A percentile compares a stretch with the other conserved stretches of the same genome.
phyloP scores from a whole-genome alignment of 2,797 vertebrate genomes.

The Brotula barbata region DNA sequence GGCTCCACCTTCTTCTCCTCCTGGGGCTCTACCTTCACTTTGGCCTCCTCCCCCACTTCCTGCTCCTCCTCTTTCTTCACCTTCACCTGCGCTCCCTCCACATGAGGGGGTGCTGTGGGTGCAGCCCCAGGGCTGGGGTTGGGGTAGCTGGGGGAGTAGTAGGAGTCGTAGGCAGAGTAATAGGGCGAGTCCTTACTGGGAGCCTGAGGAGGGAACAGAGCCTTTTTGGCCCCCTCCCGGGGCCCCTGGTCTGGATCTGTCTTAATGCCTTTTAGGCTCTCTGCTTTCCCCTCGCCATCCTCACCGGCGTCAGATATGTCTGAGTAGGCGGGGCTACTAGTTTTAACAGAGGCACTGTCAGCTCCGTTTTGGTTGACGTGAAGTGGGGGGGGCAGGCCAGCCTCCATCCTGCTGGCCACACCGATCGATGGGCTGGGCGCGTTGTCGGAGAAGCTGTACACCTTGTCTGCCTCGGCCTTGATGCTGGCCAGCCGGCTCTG shows the following conservation, averaged over 20 bases:
- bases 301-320: conserved; percentile 98
- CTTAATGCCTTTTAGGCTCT: conserved; percentile 84
- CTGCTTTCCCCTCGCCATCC: conserved; percentile 93
- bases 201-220: conserved; percentile 88
- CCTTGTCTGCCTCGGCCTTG: conserved; percentile 97
- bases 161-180: conserved; percentile 90
- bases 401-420: conserved; percentile 90
- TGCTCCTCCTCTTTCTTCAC: conserved; percentile 93
- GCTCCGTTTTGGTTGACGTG: conserved; percentile 96
- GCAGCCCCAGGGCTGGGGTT: conserved; percentile 90
- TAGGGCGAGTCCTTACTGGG: conserved; percentile 94
- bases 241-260: conserved; percentile 87
- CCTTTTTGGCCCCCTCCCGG: conserved; percentile 94
- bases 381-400: conserved; percentile 87
- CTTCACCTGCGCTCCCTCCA: conserved; percentile 84
- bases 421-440: conserved; percentile 97
- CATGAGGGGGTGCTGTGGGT: conserved; percentile 79
- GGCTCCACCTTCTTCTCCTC: conserved; percentile 89
- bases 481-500: conserved; percentile 98
- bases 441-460: conserved; percentile 98
- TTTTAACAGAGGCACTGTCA: conserved; percentile 95
- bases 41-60: conserved; percentile 87
- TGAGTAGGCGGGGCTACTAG: conserved; percentile 96
- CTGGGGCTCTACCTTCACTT: conserved; percentile 86
- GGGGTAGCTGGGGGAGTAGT: conserved; percentile 93